Conservation (phyloP, 1,140 invertebrate species). For the Gonioctena quinquepunctata region DNA sequence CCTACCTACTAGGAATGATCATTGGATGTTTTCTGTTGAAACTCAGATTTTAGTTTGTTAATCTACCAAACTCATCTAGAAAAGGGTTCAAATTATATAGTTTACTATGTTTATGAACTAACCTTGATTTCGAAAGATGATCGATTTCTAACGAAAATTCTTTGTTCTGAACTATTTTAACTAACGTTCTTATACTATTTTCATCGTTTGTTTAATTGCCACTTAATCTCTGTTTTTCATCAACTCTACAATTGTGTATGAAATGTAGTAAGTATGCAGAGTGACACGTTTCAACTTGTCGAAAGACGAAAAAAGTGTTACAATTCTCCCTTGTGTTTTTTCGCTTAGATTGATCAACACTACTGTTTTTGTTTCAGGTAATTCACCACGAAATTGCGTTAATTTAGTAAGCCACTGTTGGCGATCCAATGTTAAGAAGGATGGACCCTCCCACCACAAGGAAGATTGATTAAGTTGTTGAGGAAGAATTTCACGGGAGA, state of each 20-base stretch:
- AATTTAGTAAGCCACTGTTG: slow-evolving; percentile 19
- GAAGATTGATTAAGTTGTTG: slow-evolving; percentile 30
- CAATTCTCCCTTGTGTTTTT: slow-evolving; percentile 6
- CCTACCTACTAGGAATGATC: background rate
- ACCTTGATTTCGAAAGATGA: too few species aligned
- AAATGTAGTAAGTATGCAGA: too few species aligned
- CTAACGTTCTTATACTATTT: too few species aligned
- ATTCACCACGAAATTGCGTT: slow-evolving; percentile 2
- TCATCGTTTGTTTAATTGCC: too few species aligned
- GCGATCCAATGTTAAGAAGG: slow-evolving; percentile 24
- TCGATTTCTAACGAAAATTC: too few species aligned
- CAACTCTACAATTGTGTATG: too few species aligned
- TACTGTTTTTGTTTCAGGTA: slow-evolving; percentile 19
- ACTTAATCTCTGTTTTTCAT: too few species aligned
- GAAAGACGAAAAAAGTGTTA: slow-evolving; percentile 28
- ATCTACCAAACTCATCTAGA: too few species aligned
- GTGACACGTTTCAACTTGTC: too few species aligned
- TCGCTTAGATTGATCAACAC: slow-evolving; percentile 35
- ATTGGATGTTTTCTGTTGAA: slow-evolving; percentile 6
- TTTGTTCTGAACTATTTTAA: too few species aligned
- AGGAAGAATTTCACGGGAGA: slow-evolving; percentile 51
- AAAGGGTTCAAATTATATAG: too few species aligned
- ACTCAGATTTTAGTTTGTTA: background rate
- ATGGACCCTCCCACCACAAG: slow-evolving; percentile 52
- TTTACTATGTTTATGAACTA: too few species aligned